Evolutionary conservation across 2,113 vertebrate genomes (phyloP).

Genomic region (Deroptyus accipitrinus): DNA sequence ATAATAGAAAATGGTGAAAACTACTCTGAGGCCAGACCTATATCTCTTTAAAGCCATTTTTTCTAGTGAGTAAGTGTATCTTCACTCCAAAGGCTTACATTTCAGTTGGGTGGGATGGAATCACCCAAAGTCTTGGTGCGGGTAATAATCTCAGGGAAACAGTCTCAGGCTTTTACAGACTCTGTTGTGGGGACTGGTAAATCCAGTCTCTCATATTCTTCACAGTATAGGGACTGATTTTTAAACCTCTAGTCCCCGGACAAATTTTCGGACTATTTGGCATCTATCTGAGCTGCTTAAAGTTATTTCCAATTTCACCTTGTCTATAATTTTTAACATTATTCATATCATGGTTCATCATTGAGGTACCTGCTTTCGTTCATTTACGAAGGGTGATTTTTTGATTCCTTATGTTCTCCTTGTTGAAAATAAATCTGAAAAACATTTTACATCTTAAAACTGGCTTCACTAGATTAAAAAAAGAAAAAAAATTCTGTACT

Average conservation of each 20-base stretch:
- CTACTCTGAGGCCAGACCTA: background rate
- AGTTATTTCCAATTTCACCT: background rate
- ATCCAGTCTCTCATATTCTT: background rate
- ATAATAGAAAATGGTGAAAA: rapidly evolving
- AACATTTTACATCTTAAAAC: background rate
- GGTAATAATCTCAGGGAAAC: background rate
- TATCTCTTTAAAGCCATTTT: background rate
- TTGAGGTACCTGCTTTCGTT: background rate
- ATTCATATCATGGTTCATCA: background rate
- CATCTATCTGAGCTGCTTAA: background rate
- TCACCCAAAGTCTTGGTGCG: too few species aligned
- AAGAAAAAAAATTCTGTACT: background rate
- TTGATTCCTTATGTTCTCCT: background rate
- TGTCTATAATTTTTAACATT: background rate
- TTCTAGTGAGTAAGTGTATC: background rate
- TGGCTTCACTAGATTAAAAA: background rate
- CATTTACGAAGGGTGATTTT: background rate
- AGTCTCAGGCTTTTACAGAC: rapidly evolving
- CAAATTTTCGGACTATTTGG: background rate
- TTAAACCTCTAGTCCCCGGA: background rate
- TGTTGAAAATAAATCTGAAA: background rate
- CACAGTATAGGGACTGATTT: background rate
- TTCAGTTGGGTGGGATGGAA: background rate
- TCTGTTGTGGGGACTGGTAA: background rate
- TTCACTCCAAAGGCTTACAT: rapidly evolving